Percentiles rank a stretch among this genome's conserved stretches.
These are phyloP conservation scores for Sorex araneus DNA, from an alignment of 2,113 vertebrate genomes.

Conservation along the genomic window DNA sequence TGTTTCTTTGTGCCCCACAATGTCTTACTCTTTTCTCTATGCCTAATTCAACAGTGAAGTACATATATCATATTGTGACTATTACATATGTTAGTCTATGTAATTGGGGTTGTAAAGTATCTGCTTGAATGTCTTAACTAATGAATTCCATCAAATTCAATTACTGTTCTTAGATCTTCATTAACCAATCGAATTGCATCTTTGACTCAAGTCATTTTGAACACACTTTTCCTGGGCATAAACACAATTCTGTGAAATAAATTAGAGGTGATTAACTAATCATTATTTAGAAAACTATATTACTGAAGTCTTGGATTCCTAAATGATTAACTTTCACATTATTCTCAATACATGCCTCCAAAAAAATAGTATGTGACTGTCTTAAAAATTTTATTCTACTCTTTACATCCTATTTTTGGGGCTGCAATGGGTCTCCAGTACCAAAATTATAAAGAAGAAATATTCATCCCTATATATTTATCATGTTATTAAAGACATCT, in stretches of 20 bases:
- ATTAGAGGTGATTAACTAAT: background rate
- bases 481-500: background rate
- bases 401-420: background rate
- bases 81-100: conserved; percentile 59
- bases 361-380: background rate
- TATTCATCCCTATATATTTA: background rate
- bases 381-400: conserved; percentile 23
- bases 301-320: conserved; percentile 65
- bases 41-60: conserved; percentile 44
- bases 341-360: background rate
- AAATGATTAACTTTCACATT: conserved; percentile 41
- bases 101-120: conserved; percentile 73
- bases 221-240: conserved; percentile 57
- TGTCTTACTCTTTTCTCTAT: conserved; percentile 50
- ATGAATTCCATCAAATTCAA: conserved; percentile 77
- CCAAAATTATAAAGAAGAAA: conserved; percentile 21
- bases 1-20: background rate
- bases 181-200: conserved; percentile 72
- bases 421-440: background rate
- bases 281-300: conserved; percentile 47
- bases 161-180: conserved; percentile 74
- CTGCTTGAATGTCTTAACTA: conserved; percentile 79
- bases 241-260: conserved; percentile 66
- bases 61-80: background rate
- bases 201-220: conserved; percentile 70